These are phyloP conservation scores for Anoplophora glabripennis DNA, from an alignment of 1,140 invertebrate species.

Conservation along the genomic window DNA sequence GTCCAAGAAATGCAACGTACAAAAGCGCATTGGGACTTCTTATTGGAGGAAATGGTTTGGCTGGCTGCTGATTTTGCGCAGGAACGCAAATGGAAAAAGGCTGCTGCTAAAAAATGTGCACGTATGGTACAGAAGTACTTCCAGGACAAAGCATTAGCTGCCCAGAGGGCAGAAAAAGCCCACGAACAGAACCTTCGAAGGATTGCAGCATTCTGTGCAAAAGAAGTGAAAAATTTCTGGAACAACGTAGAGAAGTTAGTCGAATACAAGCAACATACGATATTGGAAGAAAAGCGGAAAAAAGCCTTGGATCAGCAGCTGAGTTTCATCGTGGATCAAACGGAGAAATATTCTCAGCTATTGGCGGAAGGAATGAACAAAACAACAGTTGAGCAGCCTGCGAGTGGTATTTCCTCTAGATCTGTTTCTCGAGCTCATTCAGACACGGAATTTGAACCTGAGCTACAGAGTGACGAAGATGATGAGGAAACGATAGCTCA, in stretches of 20 bases:
- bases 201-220: constrained; percentile 86
- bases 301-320: constrained; percentile 95
- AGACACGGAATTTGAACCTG: constrained; percentile 78
- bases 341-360: constrained; percentile 94
- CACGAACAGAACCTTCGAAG: constrained; percentile 82
- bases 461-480: constrained; percentile 73
- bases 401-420: constrained; percentile 46
- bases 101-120: constrained; percentile 88
- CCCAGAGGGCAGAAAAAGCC: constrained; percentile 87
- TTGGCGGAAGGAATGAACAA: constrained; percentile 80
- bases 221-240: constrained; percentile 95
- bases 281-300: constrained; percentile 91
- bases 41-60: constrained; percentile 99
- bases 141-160: constrained; percentile 87
- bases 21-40: constrained; percentile 98
- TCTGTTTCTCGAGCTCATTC: constrained; percentile 51
- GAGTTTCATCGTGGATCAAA: constrained; percentile 98
- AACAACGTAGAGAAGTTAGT: constrained; percentile 95
- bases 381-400: constrained; percentile 45
- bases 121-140: constrained; percentile 95
- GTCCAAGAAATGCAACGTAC: constrained; percentile 82
- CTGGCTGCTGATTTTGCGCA: constrained; percentile 95
- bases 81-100: constrained; percentile 97
- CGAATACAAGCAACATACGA: constrained; percentile 90
- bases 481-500: constrained; percentile 96